These are phyloP conservation scores for Eupeodes luniger DNA, from an alignment of 2,888 invertebrate genomes.

Conservation along the genomic window DNA sequence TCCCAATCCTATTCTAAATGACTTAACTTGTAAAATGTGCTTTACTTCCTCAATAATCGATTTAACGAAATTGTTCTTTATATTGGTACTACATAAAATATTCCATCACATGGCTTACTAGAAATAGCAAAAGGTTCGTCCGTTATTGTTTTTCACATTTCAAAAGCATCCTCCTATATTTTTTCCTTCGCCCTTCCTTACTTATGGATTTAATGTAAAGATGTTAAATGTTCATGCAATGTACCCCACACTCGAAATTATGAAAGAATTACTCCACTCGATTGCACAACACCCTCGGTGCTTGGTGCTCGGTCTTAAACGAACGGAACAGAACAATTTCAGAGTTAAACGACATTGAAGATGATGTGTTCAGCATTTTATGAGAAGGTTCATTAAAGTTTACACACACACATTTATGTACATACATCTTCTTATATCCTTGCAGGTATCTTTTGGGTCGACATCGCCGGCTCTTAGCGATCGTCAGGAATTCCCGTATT, in stretches of 20 bases:
- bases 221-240: conserved; percentile 39
- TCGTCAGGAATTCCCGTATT: conserved; percentile 93
- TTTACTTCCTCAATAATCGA: conserved; percentile 50
- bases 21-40: conserved; percentile 1
- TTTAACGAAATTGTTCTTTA: conserved; percentile 52
- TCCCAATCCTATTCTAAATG: conserved; percentile 16
- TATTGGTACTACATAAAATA: neutral
- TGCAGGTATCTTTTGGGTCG: conserved; percentile 94
- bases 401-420: conserved; percentile 1
- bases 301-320: neutral
- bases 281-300: conserved; percentile 39
- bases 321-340: neutral
- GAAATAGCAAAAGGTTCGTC: neutral
- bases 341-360: conserved; percentile 34
- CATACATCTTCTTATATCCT: conserved; percentile 51
- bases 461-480: conserved; percentile 95
- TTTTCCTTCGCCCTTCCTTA: neutral
- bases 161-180: neutral
- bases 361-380: conserved; percentile 8
- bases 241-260: neutral
- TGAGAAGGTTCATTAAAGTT: neutral
- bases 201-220: too few species aligned
- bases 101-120: neutral
- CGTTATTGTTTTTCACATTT: conserved; percentile 3
- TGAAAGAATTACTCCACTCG: conserved; percentile 31